A percentile compares a stretch with the other conserved stretches of the same genome.
Conservation (phyloP, 2,888 invertebrate genomes). For the Cryptocheilus praepositus region DNA sequence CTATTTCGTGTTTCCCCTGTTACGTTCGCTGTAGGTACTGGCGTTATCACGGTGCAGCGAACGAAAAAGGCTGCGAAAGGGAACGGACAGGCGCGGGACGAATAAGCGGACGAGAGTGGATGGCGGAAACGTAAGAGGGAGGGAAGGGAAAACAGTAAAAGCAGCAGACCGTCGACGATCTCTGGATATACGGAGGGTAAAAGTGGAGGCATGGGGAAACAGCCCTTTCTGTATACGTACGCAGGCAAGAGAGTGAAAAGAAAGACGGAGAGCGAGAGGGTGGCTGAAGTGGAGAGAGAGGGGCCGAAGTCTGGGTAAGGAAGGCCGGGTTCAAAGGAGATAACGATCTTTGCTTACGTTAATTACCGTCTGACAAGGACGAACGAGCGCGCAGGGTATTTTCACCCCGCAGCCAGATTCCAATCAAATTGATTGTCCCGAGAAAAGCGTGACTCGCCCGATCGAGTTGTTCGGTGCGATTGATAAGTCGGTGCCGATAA, state of each 20-base stretch:
- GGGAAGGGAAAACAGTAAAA: slow-evolving; percentile 15
- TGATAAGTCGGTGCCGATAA: slow-evolving; percentile 47
- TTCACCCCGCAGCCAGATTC: slow-evolving; percentile 45
- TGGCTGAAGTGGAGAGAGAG: slow-evolving; percentile 18
- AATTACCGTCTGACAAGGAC: slow-evolving; percentile 59
- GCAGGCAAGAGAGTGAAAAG: slow-evolving; percentile 14
- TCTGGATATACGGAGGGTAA: slow-evolving; percentile 26
- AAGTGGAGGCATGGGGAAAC: slow-evolving; percentile 30
- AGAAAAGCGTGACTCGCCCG: slow-evolving; percentile 31
- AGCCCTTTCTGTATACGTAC: slow-evolving; percentile 2
- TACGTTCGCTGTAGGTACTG: neutral
- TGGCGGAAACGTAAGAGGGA: slow-evolving; percentile 3
- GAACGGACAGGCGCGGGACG: neutral
- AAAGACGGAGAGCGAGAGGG: slow-evolving; percentile 11
- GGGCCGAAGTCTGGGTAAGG: slow-evolving; percentile 14
- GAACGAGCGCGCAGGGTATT: slow-evolving; percentile 49
- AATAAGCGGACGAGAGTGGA: neutral
- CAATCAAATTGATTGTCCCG: slow-evolving; percentile 57
- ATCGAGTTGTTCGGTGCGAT: slow-evolving; percentile 9
- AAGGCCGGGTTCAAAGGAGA: slow-evolving; percentile 50
- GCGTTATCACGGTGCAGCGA: neutral
- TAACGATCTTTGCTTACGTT: slow-evolving; percentile 62
- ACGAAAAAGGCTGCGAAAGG: neutral
- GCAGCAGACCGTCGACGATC: slow-evolving; percentile 37
- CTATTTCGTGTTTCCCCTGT: neutral